Evolutionary conservation across 2,797 vertebrate genomes (phyloP), one percentile per base, ranked within the genome.

Genomic region (Chaetodon trifasciatus): DNA sequence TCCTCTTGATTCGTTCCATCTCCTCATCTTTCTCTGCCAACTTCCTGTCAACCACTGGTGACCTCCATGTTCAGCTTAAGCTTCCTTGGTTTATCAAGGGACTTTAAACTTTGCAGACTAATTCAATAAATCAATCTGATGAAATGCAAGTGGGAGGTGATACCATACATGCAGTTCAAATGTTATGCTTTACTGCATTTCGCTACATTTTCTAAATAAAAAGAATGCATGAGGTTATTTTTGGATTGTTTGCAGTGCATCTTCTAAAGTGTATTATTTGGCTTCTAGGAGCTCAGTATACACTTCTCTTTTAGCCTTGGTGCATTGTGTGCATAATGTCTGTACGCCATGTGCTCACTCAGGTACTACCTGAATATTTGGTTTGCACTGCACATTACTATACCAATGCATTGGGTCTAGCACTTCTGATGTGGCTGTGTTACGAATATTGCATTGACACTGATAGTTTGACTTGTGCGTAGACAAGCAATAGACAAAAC

Each of bases 51-150:
- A 84, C 73, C 24, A 0, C 66, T 74, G 58, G 66, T 84, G 55
- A 97, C 78, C 80, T 86, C 24, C 1, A 67, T 52, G 62, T 81
- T 83, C 71, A 74, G 56, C 68, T 68, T 28, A 62, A 69, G 32
- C 37, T 76, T 68, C n/a, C 37, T 56, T 50, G 16, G 24, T 61
- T 67, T 55, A 2, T 63, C 67, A 60, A 47, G 42, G 39, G 35
- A 17, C 46, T 56, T 63, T 42, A 71, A 74, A 82, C 65, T 68
- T 28, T 15, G n/a, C 24, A 78, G 46, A 37, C 35, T 58, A 47
- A 82, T 83, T 71, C 76, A 82, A 80, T 84, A 84, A 79, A 86
- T 74, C 53, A 71, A 77, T 74, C 32, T 65, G 40, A 75, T 68
- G 23, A 70, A 81, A 75, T 74, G 0, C 57, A 74, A 69, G 39